A percentile compares a stretch with the other conserved stretches of the same genome.
Evolutionary conservation across 2,113 vertebrate genomes (phyloP).

Genomic region (Merops nubicus): DNA sequence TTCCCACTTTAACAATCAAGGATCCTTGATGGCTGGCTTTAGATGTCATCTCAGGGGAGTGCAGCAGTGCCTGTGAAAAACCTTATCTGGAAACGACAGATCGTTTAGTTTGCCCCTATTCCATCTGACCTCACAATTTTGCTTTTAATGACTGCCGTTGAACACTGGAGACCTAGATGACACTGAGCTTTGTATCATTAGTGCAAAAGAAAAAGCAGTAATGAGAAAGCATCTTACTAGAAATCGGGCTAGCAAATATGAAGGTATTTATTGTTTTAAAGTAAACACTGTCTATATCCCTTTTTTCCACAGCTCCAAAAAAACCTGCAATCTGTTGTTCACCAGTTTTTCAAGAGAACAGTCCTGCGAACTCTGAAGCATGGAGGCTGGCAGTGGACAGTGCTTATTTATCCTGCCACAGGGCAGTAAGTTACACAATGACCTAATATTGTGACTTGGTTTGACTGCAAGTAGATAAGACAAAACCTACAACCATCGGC

Average conservation of each 20-base stretch:
- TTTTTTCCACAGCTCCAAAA: neutral
- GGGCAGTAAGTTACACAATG: neutral
- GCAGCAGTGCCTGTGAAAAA: conserved; percentile 13
- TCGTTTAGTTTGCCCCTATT: conserved; percentile 19
- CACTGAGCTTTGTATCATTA: neutral
- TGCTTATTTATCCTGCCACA: neutral
- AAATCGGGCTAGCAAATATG: neutral
- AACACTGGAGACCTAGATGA: neutral
- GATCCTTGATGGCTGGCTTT: conserved; percentile 15
- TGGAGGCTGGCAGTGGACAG: neutral
- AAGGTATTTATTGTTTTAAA: neutral
- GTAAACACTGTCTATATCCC: neutral
- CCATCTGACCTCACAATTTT: conserved; percentile 21
- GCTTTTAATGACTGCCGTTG: conserved; percentile 5
- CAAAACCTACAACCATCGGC: neutral
- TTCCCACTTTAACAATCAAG: conserved; percentile 22
- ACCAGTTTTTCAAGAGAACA: neutral
- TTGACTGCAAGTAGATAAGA: neutral
- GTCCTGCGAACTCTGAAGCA: neutral
- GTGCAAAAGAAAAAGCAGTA: neutral
- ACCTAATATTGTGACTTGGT: neutral
- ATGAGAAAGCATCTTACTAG: neutral
- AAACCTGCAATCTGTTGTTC: neutral
- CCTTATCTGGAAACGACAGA: conserved; percentile 54
- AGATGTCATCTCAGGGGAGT: neutral